Evolutionary conservation across 1,140 invertebrate species (phyloP).

Genomic region (Aphidius ervi): DNA sequence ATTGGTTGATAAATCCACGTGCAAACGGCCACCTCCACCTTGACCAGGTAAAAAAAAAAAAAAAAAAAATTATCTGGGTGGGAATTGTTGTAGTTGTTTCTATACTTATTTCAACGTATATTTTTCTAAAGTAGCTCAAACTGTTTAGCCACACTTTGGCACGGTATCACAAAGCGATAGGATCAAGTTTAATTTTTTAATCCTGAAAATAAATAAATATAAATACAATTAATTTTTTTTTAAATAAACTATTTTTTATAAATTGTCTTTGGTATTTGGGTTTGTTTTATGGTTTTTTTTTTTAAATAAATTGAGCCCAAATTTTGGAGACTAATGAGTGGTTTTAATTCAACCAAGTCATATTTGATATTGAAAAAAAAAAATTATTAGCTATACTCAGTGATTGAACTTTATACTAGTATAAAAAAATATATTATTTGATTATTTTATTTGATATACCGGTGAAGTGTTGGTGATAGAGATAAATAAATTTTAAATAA

Average conservation of each 20-base stretch:
- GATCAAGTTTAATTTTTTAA: conserved; percentile 17
- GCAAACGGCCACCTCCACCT: conserved; percentile 26
- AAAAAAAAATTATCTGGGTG: conserved; percentile 1
- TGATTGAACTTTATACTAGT: too few species aligned
- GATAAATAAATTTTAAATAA: neutral
- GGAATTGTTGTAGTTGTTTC: conserved; percentile 15
- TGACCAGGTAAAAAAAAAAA: conserved; percentile 16
- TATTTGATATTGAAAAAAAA: too few species aligned
- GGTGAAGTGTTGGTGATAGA: neutral
- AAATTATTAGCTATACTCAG: too few species aligned
- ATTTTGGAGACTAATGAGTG: neutral
- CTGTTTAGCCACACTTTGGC: conserved; percentile 39
- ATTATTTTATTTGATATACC: neutral
- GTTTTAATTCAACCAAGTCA: neutral
- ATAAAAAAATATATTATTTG: neutral
- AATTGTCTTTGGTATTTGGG: too few species aligned
- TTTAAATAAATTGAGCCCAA: neutral
- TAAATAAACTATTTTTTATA: neutral
- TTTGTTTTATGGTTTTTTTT: neutral
- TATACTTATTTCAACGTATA: conserved; percentile 23
- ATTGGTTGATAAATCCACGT: conserved; percentile 31
- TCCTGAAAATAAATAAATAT: neutral
- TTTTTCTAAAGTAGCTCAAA: conserved; percentile 42
- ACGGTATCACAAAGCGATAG: conserved; percentile 38
- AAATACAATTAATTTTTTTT: neutral